Conservation (phyloP, 2,888 invertebrate genomes). For the Melanostoma scalare region DNA sequence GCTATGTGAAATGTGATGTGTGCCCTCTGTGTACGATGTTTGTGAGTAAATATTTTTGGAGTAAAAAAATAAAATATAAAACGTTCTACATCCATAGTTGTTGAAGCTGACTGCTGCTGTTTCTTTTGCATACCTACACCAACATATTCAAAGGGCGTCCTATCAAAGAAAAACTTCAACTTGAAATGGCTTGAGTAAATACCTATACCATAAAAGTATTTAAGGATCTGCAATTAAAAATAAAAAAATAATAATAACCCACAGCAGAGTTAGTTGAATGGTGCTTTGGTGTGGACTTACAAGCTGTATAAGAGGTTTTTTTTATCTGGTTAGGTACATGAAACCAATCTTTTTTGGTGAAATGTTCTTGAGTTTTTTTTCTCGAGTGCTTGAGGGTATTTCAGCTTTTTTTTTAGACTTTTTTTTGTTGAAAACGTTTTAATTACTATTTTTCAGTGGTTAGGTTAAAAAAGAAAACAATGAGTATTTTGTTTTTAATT, state of each 20-base stretch:
- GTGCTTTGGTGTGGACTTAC: conserved; percentile 17
- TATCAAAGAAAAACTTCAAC: neutral
- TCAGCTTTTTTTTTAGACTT: no score
- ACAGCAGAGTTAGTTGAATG: conserved; percentile 9
- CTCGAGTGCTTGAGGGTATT: no score
- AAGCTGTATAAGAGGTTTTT: conserved; percentile 12
- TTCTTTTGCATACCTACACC: conserved; percentile 37
- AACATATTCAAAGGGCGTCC: conserved; percentile 53
- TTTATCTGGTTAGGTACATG: no score
- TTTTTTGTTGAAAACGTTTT: no score
- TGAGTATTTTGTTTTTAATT: no score
- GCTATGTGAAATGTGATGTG: conserved; percentile 48
- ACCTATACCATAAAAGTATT: conserved; percentile 50
- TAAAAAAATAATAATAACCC: conserved; percentile 22
- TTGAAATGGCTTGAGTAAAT: conserved; percentile 55
- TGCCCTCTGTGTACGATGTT: conserved; percentile 34
- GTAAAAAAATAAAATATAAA: conserved; percentile 62
- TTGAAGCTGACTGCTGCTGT: conserved; percentile 33
- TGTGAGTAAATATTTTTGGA: conserved; percentile 67
- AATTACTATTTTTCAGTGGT: no score
- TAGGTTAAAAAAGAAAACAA: no score
- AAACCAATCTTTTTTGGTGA: no score
- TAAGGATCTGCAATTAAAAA: conserved; percentile 49
- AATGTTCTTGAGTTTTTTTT: no score
- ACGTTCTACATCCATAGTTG: conserved; percentile 22